phyloP scores from a whole-genome alignment of 1,140 invertebrate genomes.

The Drosophila jambulina region DNA sequence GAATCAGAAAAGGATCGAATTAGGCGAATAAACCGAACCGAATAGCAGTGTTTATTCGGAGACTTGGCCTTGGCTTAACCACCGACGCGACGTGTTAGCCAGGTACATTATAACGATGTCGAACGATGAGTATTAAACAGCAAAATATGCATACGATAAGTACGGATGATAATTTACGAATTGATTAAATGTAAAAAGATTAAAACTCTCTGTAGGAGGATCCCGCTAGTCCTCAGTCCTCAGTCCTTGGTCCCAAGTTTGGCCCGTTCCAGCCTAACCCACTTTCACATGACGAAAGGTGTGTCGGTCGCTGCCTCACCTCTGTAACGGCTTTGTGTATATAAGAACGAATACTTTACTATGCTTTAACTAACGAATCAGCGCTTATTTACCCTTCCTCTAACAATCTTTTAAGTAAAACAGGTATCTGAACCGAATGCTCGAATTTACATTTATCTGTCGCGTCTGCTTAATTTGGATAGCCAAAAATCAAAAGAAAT shows the following conservation, averaged over 20 bases:
- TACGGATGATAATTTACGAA: conserved; percentile 54
- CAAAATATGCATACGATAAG: conserved; percentile 66
- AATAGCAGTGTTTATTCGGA: conserved; percentile 6
- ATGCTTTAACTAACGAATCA: conserved; percentile 31
- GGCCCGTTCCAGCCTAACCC: conserved; percentile 18
- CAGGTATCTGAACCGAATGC: conserved; percentile 50
- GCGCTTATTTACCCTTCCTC: conserved; percentile 28
- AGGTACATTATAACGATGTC: conserved; percentile 57
- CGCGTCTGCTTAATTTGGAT: conserved; percentile 48
- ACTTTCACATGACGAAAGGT: conserved; percentile 14
- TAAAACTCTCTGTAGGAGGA: conserved; percentile 36
- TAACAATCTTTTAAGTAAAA: conserved; percentile 20
- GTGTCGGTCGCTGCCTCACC: conserved; percentile 56
- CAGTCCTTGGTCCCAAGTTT: conserved; percentile 28
- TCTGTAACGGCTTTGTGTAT: conserved; percentile 70
- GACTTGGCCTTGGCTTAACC: conserved; percentile 35
- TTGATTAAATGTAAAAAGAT: conserved; percentile 75
- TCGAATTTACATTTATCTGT: conserved; percentile 63
- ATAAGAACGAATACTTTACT: conserved; percentile 41
- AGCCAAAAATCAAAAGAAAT: conserved; percentile 70
- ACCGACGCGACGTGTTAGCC: conserved; percentile 41
- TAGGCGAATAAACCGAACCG: conserved; percentile 15
- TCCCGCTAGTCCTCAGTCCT: conserved; percentile 30
- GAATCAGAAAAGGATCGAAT: conserved; percentile 20
- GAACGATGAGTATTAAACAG: conserved; percentile 67